phyloP scores from a whole-genome alignment of 2,113 vertebrate species.

The Elanoides forficatus region DNA sequence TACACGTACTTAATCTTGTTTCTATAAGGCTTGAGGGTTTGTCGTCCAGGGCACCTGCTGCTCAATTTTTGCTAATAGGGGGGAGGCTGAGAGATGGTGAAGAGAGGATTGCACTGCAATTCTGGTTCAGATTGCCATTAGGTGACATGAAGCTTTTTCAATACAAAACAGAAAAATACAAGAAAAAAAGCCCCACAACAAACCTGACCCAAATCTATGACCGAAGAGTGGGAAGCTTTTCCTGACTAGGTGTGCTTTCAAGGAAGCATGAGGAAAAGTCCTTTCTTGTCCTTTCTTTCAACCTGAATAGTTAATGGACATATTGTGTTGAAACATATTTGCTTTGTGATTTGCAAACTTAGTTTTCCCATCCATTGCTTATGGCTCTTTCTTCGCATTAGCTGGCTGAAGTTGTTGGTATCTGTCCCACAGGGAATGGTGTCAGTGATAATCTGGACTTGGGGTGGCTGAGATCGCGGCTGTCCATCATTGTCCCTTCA shows the following conservation, averaged over 20 bases:
- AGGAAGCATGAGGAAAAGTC: neutral
- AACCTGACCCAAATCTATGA: neutral
- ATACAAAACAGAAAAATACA: neutral
- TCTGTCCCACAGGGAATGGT: neutral
- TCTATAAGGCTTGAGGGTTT: neutral
- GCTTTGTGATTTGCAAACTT: neutral
- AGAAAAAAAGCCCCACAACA: neutral
- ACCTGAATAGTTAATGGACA: neutral
- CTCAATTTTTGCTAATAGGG: neutral
- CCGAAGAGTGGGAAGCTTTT: neutral
- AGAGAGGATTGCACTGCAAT: neutral
- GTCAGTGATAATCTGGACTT: neutral
- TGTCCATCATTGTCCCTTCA: neutral
- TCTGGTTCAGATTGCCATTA: neutral
- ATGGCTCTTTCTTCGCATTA: rapidly evolving
- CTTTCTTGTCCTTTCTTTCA: neutral
- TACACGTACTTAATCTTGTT: rapidly evolving
- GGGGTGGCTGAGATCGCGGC: neutral
- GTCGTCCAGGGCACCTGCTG: neutral
- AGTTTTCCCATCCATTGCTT: neutral
- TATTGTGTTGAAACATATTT: neutral
- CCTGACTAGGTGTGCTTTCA: neutral
- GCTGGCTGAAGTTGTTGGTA: neutral
- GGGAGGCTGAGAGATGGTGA: neutral
- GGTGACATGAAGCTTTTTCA: neutral